Evolutionary conservation across 1,140 invertebrate species (phyloP).

Genomic region (Philaenus spumarius): DNA sequence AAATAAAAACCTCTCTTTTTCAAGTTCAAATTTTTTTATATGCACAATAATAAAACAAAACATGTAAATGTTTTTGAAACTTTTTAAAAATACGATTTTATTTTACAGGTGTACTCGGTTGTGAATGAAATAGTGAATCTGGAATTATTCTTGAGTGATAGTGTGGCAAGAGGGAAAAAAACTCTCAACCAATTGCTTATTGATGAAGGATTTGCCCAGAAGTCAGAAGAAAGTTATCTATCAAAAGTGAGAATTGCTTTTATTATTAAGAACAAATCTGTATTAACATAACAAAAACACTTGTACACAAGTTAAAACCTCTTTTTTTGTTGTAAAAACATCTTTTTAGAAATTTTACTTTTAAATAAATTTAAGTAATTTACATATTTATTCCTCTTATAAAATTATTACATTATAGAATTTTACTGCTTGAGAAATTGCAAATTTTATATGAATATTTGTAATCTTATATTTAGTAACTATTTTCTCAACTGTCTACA

Average conservation of each 20-base stretch:
- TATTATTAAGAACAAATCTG: constrained; percentile 42
- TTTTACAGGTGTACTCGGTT: constrained; percentile 67
- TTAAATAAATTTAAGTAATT: not conserved
- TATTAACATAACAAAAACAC: constrained; percentile 33
- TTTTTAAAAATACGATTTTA: constrained; percentile 16
- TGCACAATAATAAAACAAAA: too few species aligned
- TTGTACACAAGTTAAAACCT: too few species aligned
- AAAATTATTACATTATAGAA: not conserved
- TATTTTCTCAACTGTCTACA: too few species aligned
- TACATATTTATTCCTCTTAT: not conserved
- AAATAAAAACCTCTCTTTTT: too few species aligned
- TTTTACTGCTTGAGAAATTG: not conserved
- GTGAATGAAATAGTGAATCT: constrained; percentile 61
- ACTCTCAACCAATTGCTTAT: constrained; percentile 56
- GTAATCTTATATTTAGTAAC: too few species aligned
- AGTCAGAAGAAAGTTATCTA: constrained; percentile 61
- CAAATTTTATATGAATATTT: not conserved
- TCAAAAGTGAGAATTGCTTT: constrained; percentile 51
- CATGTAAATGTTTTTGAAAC: too few species aligned
- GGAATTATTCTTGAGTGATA: constrained; percentile 40
- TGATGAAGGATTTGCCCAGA: constrained; percentile 51
- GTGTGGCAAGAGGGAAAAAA: constrained; percentile 21
- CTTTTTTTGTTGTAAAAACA: not conserved
- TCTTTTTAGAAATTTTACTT: not conserved
- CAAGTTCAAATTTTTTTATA: too few species aligned